Evolutionary conservation across 2,888 invertebrate genomes (phyloP).

Genomic region (Tetrapedia diversipes): DNA sequence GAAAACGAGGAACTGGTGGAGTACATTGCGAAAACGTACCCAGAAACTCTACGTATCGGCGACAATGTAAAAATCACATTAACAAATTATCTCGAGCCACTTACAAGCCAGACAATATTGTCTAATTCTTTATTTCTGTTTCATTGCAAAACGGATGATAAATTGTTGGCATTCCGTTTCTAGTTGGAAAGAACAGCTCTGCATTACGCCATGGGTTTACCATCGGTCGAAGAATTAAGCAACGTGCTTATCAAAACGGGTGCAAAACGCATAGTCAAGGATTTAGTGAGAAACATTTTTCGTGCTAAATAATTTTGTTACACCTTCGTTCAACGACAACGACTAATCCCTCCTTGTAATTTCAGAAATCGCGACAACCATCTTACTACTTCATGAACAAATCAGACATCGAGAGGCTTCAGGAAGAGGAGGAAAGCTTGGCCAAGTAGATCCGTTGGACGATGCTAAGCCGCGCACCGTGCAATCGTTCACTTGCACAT

Average conservation of each 20-base stretch:
- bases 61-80: slow-evolving; percentile 89
- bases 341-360: not conserved
- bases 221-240: slow-evolving; percentile 92
- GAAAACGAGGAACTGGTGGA: slow-evolving; percentile 92
- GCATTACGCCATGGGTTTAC: slow-evolving; percentile 96
- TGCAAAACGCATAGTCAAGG: slow-evolving; percentile 92
- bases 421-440: slow-evolving; percentile 90
- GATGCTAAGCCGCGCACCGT: slow-evolving; percentile 21
- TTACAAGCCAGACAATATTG: too few species aligned
- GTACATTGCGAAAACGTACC: slow-evolving; percentile 88
- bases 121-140: too few species aligned
- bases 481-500: slow-evolving; percentile 15
- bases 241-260: slow-evolving; percentile 92
- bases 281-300: slow-evolving; percentile 84
- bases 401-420: slow-evolving; percentile 92
- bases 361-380: slow-evolving; percentile 91
- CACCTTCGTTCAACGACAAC: not conserved
- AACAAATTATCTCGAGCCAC: not conserved
- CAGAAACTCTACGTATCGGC: slow-evolving; percentile 89
- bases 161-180: slow-evolving; percentile 65
- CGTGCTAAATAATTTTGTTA: too few species aligned
- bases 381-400: slow-evolving; percentile 97
- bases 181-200: slow-evolving; percentile 95
- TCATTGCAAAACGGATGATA: too few species aligned
- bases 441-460: slow-evolving; percentile 37